These are phyloP conservation scores for Hydrotaea cyrtoneurina DNA, from an alignment of 2,888 invertebrate genomes.

Conservation along the genomic window DNA sequence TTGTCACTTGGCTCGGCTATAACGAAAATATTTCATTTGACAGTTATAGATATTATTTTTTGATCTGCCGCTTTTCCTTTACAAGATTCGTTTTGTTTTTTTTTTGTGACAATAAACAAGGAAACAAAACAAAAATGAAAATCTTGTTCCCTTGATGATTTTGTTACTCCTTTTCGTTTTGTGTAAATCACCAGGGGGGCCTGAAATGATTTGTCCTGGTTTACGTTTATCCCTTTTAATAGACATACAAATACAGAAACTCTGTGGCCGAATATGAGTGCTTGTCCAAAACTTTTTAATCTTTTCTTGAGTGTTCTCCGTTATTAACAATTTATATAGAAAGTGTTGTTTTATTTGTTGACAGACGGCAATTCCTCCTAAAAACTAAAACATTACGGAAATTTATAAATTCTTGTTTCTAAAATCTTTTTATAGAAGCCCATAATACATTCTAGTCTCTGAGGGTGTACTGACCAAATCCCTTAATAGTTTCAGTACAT, in stretches of 20 bases:
- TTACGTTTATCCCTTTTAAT: conserved; percentile 5
- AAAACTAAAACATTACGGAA: background rate
- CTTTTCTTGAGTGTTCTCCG: background rate
- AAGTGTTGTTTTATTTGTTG: background rate
- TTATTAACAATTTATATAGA: background rate
- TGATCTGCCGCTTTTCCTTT: background rate
- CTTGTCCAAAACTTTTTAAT: background rate
- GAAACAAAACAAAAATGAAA: too few relatives aligned
- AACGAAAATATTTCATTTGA: too few relatives aligned
- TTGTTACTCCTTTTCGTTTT: background rate
- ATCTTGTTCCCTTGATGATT: background rate
- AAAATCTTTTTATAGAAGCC: background rate
- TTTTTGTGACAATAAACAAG: background rate
- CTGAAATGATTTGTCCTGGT: too few relatives aligned
- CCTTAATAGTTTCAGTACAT: too few relatives aligned
- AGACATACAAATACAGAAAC: background rate
- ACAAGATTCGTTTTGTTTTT: too few relatives aligned
- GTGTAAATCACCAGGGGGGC: too few relatives aligned
- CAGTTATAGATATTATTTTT: too few relatives aligned
- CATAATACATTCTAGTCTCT: background rate
- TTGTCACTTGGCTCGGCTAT: too few relatives aligned
- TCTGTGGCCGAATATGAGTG: background rate
- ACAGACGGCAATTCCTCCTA: background rate
- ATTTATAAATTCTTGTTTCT: background rate
- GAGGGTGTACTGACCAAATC: background rate